Base-by-base conservation (phyloP, 2,113 vertebrate species). In the Neodon shergylaensis region DNA sequence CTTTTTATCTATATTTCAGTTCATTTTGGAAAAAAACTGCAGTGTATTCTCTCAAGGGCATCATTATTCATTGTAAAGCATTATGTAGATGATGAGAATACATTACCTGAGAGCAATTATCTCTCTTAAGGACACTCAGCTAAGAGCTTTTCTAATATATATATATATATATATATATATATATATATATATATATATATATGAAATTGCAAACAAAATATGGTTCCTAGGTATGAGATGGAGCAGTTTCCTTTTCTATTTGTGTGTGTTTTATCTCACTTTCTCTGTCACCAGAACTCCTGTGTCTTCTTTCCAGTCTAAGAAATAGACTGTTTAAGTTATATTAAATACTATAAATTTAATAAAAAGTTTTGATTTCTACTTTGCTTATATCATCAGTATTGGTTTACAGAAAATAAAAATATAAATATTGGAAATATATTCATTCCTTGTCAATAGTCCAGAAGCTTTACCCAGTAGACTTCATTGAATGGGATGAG, bases 201-300 rank as follows among this genome's bases (percentile, higher is more conserved):
- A 94, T 66, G 42, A 94, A 93, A 93, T 66, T 88, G 90, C 33
- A 93, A 97, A 96, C 44, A 95, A 97, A 96, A 63, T n/a, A 74
- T 63, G 28, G 39, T 28, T 93, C 79, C 88, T 90, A 87, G 79
- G 95, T 95, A 91, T 13, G 74, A 28, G 33, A 1, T 26, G 65
- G 49, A 78, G 36, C 36, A 73, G 26, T 82, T 96, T 92, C 83
- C 68, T 94, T 78, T 61, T 82, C 76, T 61, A 58, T 89, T 82
- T 95, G 26, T 92, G 31, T 82, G 47, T 94, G 54, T 77, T 49
- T 76, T 65, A 83, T 89, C 14, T 81, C 36, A 76, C 0, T 42
- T 95, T 88, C 61, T 94, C 0, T 84, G 36, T 92, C 66, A 81
- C 14, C 7, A 49, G 44, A 88, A 78, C 8, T 19, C 94, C 52